phyloP scores from a whole-genome alignment of 2,888 invertebrate species.

The Hypselothyrea guttata region DNA sequence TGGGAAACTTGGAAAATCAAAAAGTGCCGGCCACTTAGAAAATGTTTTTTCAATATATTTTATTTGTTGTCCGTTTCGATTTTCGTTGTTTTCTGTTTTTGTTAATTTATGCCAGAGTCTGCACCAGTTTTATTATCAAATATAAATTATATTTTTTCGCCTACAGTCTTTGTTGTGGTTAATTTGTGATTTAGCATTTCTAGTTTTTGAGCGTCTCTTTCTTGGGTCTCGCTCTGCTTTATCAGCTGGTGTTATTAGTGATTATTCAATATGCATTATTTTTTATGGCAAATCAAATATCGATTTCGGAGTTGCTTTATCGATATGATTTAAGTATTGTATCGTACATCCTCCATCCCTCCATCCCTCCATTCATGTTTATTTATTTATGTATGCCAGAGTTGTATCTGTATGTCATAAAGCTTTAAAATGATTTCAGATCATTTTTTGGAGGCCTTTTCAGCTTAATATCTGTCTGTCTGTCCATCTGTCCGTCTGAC shows the following conservation, averaged over 20 bases:
- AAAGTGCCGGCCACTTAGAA: slow-evolving; percentile 23
- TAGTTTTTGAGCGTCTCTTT: slow-evolving; percentile 49
- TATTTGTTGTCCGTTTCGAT: slow-evolving; percentile 1
- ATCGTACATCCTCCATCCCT: background rate
- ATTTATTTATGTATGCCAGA: slow-evolving; percentile 6
- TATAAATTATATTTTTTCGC: slow-evolving; percentile 52
- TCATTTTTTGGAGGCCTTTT: slow-evolving; percentile 54
- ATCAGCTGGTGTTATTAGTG: slow-evolving; percentile 12
- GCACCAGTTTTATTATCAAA: slow-evolving; percentile 40
- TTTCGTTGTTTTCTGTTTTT: background rate
- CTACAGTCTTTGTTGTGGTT: slow-evolving; percentile 3
- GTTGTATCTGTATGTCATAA: slow-evolving; percentile 6
- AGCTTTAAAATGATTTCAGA: slow-evolving; percentile 22
- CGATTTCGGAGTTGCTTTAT: slow-evolving; percentile 39
- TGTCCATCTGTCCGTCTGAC: slow-evolving; percentile 23
- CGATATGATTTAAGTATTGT: slow-evolving; percentile 57
- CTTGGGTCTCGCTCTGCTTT: background rate
- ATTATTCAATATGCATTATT: slow-evolving; percentile 29
- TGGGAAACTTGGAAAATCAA: slow-evolving; percentile 20
- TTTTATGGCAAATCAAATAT: slow-evolving; percentile 70
- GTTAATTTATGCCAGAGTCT: slow-evolving; percentile 25
- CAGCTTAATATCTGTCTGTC: slow-evolving; percentile 1
- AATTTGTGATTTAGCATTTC: slow-evolving; percentile 45
- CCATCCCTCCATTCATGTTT: background rate
- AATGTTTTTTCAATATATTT: slow-evolving; percentile 14